Evolutionary conservation across 2,888 invertebrate species (phyloP), one percentile per base, ranked within the genome.

Genomic region (Exocentrus adspersus): DNA sequence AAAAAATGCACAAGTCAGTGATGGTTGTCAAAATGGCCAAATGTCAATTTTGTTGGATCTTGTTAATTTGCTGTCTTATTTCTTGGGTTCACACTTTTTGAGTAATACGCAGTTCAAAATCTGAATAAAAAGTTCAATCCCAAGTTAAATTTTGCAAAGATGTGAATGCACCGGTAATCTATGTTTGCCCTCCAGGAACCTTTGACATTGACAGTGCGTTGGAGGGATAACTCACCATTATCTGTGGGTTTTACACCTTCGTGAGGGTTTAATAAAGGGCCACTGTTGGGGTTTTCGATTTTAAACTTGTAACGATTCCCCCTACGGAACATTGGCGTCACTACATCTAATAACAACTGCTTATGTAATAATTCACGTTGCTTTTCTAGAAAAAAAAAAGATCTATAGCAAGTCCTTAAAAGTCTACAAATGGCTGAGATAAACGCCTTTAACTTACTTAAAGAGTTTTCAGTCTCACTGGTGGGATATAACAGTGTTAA

Each of bases 211-310:
- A 24, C 4, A 24, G 7, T 24, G 7, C 7, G 24, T 24, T 5
- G 7, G 4, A 24, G 24, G 7, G 7, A 3, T 24, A 43, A 69
- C 66, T 72, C 70, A 80, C 81, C 80, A 74, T 81, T 82, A 63
- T 77, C 77, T 3, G 77, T 76, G 5, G 73, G 65, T 67, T 76
- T 79, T 2, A 80, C 24, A 30, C 87, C 87, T 75, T 90, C 86
- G 77, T 96, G 96, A 0, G 93, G 91, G 81, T 93, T 93, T 7
- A 90, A 79, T 45, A 95, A 82, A 3, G 87, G 86, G 3, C 79
- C 81, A 56, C 82, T 82, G 17, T 62, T 65, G 24, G 77, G 72
- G 0, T 84, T 81, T 16, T 87, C 86, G 53, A 80, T 82, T 43
- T 83, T 82, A 73, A 88, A 87, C 30, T 81, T 77, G 73, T 87